Conservation (phyloP, 1,140 invertebrate species). For the Brachionus koreanus region DNA sequence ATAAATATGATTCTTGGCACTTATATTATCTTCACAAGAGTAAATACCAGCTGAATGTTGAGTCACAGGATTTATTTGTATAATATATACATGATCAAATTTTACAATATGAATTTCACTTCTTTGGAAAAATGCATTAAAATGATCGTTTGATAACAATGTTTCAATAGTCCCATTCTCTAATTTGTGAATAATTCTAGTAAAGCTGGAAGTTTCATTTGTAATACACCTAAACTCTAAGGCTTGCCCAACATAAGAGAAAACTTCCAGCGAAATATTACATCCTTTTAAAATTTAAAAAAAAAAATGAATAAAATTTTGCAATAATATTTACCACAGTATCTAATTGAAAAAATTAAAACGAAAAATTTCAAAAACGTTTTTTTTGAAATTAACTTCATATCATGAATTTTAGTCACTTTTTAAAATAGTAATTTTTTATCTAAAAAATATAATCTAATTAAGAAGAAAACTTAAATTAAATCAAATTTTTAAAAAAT, state of each 20-base stretch:
- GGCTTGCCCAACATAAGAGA: background rate
- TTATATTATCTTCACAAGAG: constrained; percentile 35
- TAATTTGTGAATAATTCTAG: background rate
- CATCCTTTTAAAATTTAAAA: background rate
- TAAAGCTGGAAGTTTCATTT: constrained; percentile 37
- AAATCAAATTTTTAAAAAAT: background rate
- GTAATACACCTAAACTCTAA: constrained; percentile 15
- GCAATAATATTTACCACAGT: background rate
- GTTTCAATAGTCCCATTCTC: constrained; percentile 38
- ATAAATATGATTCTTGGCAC: background rate
- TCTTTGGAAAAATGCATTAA: background rate
- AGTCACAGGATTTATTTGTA: constrained; percentile 26
- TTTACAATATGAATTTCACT: constrained; percentile 35
- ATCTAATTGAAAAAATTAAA: background rate
- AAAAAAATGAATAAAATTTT: background rate
- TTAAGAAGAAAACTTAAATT: background rate
- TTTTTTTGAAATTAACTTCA: background rate
- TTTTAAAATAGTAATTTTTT: background rate
- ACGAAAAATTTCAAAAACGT: background rate
- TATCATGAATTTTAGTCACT: background rate
- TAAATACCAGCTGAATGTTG: constrained; percentile 38
- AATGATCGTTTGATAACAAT: constrained; percentile 34
- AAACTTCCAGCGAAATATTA: constrained; percentile 1
- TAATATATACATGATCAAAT: constrained; percentile 5
- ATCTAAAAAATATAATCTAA: background rate